Percentiles rank a stretch among this genome's conserved stretches.
These are phyloP conservation scores for Psephotus haematonotus DNA, from an alignment of 2,113 vertebrate genomes.

Conservation along the genomic window DNA sequence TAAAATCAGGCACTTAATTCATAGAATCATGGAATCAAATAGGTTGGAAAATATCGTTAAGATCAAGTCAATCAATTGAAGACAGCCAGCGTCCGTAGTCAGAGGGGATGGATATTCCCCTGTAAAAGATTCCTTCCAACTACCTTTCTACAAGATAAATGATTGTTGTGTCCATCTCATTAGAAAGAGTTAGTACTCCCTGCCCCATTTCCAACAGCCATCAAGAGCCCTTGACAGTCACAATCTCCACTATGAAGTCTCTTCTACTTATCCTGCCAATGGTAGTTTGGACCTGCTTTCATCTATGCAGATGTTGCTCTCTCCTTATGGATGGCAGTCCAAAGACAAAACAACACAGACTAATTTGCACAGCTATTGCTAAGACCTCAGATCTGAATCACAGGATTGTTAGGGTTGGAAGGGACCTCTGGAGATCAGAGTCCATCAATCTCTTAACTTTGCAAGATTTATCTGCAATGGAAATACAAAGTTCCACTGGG, in stretches of 20 bases:
- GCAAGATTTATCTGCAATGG: background rate
- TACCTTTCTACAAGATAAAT: background rate
- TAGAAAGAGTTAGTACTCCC: background rate
- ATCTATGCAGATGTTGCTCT: background rate
- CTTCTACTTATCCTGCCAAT: background rate
- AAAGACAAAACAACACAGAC: background rate
- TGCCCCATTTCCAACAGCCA: background rate
- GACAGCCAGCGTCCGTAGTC: background rate
- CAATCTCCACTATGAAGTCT: background rate
- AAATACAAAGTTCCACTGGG: background rate
- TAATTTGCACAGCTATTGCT: background rate
- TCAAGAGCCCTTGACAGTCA: background rate
- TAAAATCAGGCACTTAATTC: background rate
- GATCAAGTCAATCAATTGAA: background rate
- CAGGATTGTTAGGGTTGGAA: background rate
- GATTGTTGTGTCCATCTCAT: background rate
- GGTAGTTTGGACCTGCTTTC: background rate
- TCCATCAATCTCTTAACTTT: background rate
- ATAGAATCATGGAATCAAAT: background rate
- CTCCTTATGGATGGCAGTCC: background rate
- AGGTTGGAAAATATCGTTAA: background rate
- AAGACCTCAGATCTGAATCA: background rate
- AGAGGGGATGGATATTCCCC: background rate
- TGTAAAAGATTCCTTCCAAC: background rate
- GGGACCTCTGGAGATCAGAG: background rate